Base-by-base conservation (phyloP, 2,113 vertebrate species). In the Pterophyllum scalare region DNA sequence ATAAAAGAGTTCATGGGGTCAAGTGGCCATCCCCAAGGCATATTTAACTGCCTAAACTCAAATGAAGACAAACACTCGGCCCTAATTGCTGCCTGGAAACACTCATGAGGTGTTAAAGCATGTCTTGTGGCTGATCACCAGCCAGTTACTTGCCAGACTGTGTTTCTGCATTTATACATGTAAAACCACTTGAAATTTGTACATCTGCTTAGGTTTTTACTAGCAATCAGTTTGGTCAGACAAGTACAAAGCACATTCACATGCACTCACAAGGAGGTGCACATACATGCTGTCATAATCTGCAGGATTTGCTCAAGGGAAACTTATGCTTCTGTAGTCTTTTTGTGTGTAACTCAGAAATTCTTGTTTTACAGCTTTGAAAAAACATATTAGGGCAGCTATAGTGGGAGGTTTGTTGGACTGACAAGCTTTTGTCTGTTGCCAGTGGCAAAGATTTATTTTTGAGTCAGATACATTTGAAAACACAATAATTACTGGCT, bases 31-130 rank as follows among this genome's bases (percentile, higher is more conserved):
- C 89, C 89, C 88, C 4, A 74, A 89, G 91, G 91, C 80, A 62
- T 86, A 89, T 92, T 95, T 93, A 93, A 88, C 87, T 91, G 81
- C 78, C 87, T 72, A 77, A 80, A 75, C 57, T 82, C 67, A 90
- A 93, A 93, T 92, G 72, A 91, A 92, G 92, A 95, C 87, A 91
- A 94, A 93, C 67, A 67, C 28, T 83, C 77, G 56, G 75, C n/a
- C 65, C 35, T 80, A 89, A 85, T 89, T 90, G 90, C 90, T 91
- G 85, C 91, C 80, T 90, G 89, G 87, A 91, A 93, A 89, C 59
- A 61, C 49, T 75, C 78, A 58, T 15, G 31, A 59, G 61, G 83
- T 80, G 80, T 77, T 75, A 81, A 85, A 89, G 40, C 33, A 8
- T 74, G 77, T 91, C 46, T 38, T 52, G 35, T 80, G 59, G 77